Conservation (phyloP, 92 coral and sea anemone species). For the Epizoanthus ramosus region DNA sequence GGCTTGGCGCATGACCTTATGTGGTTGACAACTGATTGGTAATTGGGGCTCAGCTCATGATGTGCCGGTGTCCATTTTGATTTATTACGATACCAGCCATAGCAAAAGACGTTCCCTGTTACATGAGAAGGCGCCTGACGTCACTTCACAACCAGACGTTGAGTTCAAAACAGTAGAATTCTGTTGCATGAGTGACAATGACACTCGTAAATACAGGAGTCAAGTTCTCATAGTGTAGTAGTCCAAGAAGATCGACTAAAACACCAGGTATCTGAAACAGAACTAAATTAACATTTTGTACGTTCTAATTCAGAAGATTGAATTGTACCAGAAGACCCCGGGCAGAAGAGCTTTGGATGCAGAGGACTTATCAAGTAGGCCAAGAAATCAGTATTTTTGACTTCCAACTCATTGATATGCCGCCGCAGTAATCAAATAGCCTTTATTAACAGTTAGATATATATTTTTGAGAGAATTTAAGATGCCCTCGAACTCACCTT, state of each 20-base stretch:
- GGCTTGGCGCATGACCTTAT: conserved; percentile 70
- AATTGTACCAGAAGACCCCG: too few relatives aligned
- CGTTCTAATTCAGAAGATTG: too few relatives aligned
- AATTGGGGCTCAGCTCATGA: background rate
- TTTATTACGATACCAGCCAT: background rate
- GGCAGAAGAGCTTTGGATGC: too few relatives aligned
- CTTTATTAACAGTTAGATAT: background rate
- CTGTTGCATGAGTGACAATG: background rate
- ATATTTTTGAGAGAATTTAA: background rate
- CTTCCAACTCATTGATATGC: background rate
- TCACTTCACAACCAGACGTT: conserved; percentile 67
- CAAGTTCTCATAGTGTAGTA: background rate
- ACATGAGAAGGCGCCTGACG: conserved; percentile 40
- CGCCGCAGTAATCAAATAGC: background rate
- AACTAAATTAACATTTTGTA: too few relatives aligned
- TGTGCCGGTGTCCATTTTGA: background rate
- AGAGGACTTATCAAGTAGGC: too few relatives aligned
- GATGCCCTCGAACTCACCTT: conserved; percentile 9
- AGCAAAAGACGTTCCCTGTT: background rate
- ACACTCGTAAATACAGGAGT: background rate
- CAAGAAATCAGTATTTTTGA: too few relatives aligned
- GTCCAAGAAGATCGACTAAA: too few relatives aligned
- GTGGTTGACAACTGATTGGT: conserved; percentile 43
- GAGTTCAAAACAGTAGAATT: background rate
- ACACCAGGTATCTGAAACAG: too few relatives aligned